A percentile compares a stretch with the other conserved stretches of the same genome.
These are phyloP conservation scores for Spea multiplicata DNA, from an alignment of 2,113 vertebrate genomes.

Conservation along the genomic window DNA sequence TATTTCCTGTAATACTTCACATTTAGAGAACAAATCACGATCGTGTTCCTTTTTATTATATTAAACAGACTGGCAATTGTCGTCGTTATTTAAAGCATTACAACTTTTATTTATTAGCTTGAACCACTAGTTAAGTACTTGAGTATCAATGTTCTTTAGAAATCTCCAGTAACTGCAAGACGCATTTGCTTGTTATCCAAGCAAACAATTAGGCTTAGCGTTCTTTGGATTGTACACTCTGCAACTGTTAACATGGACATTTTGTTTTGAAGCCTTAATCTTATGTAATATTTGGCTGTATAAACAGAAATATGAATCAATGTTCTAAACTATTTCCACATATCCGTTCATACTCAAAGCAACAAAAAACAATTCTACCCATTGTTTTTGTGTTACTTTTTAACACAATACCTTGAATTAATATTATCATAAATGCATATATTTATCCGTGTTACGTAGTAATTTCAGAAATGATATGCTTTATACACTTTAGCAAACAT, in stretches of 20 bases:
- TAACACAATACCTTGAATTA: too few species aligned
- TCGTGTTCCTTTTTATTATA: background rate
- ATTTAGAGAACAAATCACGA: too few species aligned
- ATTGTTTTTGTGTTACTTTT: too few species aligned
- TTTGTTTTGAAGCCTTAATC: background rate
- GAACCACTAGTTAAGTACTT: background rate
- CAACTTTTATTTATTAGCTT: background rate
- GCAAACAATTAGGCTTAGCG: background rate
- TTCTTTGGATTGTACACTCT: slow-evolving; percentile 29
- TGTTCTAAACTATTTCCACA: slow-evolving; percentile 1
- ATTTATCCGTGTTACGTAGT: too few species aligned
- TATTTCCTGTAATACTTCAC: background rate
- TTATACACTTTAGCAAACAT: too few species aligned
- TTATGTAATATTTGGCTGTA: slow-evolving; percentile 16
- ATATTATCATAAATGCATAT: too few species aligned
- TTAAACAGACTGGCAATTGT: background rate
- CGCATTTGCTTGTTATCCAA: background rate
- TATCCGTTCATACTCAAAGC: background rate
- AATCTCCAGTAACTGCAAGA: background rate
- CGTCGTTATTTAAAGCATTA: background rate
- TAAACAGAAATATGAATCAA: background rate
- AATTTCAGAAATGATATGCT: too few species aligned
- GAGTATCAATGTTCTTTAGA: background rate
- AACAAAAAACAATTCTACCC: too few species aligned
- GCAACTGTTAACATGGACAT: slow-evolving; percentile 25